Evolutionary conservation across 2,797 vertebrate genomes (phyloP).

Genomic region (Sciurus carolinensis): DNA sequence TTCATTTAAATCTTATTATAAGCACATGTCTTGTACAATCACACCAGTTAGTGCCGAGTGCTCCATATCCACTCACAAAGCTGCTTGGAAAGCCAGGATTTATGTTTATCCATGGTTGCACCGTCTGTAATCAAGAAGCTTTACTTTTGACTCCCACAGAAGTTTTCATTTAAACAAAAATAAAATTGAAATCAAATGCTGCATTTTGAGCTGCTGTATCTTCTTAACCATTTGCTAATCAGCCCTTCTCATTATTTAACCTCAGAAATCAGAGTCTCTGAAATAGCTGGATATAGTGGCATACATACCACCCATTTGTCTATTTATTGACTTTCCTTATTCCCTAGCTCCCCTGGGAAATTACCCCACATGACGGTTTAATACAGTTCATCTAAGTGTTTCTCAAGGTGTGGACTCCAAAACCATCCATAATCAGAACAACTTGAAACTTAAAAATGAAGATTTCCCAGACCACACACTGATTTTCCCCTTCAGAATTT

Average conservation of each 20-base stretch:
- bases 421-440: neutral
- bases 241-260: constrained; percentile 64
- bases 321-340: constrained; percentile 29
- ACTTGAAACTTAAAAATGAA: constrained; percentile 28
- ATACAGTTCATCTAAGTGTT: constrained; percentile 15
- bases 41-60: neutral
- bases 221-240: constrained; percentile 60
- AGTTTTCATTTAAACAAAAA: constrained; percentile 81
- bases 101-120: constrained; percentile 61
- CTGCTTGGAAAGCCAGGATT: constrained; percentile 64
- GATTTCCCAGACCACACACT: neutral
- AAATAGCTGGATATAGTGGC: neutral
- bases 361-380: neutral
- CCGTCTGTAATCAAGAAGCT: constrained; percentile 73
- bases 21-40: constrained; percentile 64
- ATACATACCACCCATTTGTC: neutral
- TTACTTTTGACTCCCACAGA: constrained; percentile 70
- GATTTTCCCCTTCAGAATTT: constrained; percentile 18
- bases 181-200: constrained; percentile 80
- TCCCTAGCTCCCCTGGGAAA: neutral
- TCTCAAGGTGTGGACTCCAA: constrained; percentile 42
- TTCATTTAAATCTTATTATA: constrained; percentile 58
- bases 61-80: constrained; percentile 62
- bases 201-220: constrained; percentile 40
- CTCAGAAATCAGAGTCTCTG: constrained; percentile 71